Evolutionary conservation across 2,888 invertebrate genomes (phyloP).

Genomic region (Onthophagus sagittarius): DNA sequence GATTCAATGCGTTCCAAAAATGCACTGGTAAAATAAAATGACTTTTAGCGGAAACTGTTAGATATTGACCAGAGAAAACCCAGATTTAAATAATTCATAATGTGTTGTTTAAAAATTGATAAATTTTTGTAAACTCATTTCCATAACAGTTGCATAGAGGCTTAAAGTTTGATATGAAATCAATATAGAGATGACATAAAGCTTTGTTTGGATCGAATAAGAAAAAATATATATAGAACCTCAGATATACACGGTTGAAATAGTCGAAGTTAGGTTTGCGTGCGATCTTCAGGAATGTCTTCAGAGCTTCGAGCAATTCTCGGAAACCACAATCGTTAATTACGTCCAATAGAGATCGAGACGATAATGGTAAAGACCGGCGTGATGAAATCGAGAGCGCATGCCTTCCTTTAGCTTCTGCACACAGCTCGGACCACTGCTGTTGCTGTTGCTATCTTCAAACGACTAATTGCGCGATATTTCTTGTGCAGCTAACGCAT

Average conservation of each 20-base stretch:
- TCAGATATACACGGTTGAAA: not conserved
- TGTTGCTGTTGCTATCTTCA: not conserved
- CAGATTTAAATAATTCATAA: no score
- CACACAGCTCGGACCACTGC: not conserved
- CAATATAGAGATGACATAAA: no score
- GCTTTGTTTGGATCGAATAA: no score
- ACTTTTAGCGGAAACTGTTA: no score
- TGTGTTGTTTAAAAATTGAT: no score
- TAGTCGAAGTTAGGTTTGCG: not conserved
- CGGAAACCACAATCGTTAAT: constrained; percentile 15
- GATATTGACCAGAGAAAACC: no score
- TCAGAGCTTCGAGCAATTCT: constrained; percentile 5
- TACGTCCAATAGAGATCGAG: constrained; percentile 16
- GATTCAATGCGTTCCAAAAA: no score
- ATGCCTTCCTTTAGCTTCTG: constrained; percentile 1
- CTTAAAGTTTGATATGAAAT: no score
- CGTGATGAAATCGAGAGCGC: constrained; percentile 12
- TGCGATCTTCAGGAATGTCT: not conserved
- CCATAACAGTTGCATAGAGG: no score
- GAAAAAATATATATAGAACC: no score
- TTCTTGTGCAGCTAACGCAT: constrained; percentile 5
- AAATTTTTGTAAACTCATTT: no score
- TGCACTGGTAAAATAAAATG: no score
- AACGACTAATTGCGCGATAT: constrained; percentile 11
- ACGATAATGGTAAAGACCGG: constrained; percentile 12